Evolutionary conservation across 2,888 invertebrate genomes (phyloP), one percentile per base, ranked within the genome.

Genomic region (Linnaemya vulpina): DNA sequence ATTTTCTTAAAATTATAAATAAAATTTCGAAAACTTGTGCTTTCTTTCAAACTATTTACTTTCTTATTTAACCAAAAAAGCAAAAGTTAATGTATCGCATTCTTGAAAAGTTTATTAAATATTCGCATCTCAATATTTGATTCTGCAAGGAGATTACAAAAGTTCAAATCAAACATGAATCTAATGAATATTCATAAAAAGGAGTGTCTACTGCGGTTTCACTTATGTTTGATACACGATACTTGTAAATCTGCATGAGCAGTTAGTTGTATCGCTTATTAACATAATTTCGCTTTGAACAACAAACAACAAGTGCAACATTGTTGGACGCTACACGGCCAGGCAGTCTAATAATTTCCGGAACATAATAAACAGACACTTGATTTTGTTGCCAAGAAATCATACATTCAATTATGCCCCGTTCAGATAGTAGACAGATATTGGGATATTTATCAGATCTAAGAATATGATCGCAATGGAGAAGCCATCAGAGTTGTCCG

Each of bases 151-250:
- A 58, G 65, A 82, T 65, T 77, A 22, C 17, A 82, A 71, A 82
- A 71, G 58, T 65, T 65, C 13, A 58, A 76, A 77, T 77, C 63
- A 49, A 65, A 70, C 71, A 71, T 71, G 51, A 76, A 84, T 80
- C 80, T 80, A 9, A 84, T 84, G 71, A 84, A 84, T 84, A 84
- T 84, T 79, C 84, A 80, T 80, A 49, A 40, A 67, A 46, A 13
- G 20, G 38, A 67, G 43, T 67, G 71, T 55, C 49, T 63, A 35
- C 38, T n/a, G 22, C 35, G 51, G 60, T 70, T 60, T 43, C 35
- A 60, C 20, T 11, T 53, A 13, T 70, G 35, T 67, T n/a, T 55
- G 7, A 53, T 43, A 25, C 40, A 11, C 3, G 11, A 53, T 15
- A 7, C 15, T 22, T 22, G 20, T 10, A 30, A 11, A 49, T 20